A percentile compares a stretch with the other conserved stretches of the same genome.
Evolutionary conservation across 1,140 invertebrate species (phyloP).

Genomic region (Eriocheir sinensis): DNA sequence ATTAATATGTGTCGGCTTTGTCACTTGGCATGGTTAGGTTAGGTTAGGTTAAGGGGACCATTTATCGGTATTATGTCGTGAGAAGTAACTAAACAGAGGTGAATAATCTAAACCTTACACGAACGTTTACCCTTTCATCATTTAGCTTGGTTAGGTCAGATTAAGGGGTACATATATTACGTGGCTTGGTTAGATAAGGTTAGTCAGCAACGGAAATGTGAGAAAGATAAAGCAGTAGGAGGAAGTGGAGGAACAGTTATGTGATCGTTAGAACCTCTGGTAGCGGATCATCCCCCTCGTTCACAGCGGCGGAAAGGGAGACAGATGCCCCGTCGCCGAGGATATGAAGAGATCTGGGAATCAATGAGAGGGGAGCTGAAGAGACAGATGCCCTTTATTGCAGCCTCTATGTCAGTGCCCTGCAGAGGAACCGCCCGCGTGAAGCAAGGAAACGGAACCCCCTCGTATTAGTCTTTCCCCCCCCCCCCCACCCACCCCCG

Average conservation of each 20-base stretch:
- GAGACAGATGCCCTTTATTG: neutral
- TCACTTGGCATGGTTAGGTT: too few relatives aligned
- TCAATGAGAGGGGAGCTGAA: neutral
- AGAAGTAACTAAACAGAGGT: too few relatives aligned
- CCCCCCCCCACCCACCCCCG: neutral
- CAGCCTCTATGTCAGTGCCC: neutral
- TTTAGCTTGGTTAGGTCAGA: too few relatives aligned
- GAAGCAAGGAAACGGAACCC: neutral
- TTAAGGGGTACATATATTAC: too few relatives aligned
- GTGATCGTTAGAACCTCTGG: neutral
- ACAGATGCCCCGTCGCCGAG: neutral
- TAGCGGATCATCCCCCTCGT: neutral
- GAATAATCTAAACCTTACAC: too few relatives aligned
- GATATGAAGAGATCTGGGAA: neutral
- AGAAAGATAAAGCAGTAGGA: neutral
- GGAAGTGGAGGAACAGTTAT: neutral
- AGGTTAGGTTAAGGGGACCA: too few relatives aligned
- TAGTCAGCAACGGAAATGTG: too few relatives aligned
- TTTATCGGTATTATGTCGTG: too few relatives aligned
- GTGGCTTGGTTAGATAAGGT: too few relatives aligned
- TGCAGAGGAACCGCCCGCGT: neutral
- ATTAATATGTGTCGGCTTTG: too few relatives aligned
- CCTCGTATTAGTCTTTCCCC: neutral
- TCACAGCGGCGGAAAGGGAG: neutral
- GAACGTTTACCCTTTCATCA: too few relatives aligned